Conservation (phyloP, 2,113 vertebrate species). For the Drymodes brunneopygia region DNA sequence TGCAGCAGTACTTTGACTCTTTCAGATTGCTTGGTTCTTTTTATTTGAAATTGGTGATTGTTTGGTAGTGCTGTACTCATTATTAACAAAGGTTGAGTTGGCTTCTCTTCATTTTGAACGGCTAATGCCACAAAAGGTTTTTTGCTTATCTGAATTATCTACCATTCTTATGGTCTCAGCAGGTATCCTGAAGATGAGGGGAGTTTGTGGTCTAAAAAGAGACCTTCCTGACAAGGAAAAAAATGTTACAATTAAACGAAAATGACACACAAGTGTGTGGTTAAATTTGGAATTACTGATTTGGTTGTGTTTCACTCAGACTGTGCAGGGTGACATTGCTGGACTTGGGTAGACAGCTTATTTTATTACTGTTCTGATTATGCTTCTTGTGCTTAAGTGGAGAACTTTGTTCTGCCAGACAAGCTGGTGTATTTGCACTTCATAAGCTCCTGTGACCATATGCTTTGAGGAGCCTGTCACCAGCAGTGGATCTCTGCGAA, state of each 20-base stretch:
- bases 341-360: neutral
- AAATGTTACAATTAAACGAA: neutral
- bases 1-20: neutral
- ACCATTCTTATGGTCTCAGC: neutral
- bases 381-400: neutral
- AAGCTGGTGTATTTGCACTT: neutral
- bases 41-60: neutral
- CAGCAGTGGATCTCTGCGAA: neutral
- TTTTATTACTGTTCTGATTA: neutral
- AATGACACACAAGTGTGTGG: neutral
- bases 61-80: neutral
- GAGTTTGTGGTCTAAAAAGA: neutral
- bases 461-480: neutral
- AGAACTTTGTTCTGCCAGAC: constrained; percentile 4
- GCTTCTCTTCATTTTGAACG: neutral
- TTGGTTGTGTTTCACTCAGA: neutral
- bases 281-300: neutral
- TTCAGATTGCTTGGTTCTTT: neutral
- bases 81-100: neutral
- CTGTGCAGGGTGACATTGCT: neutral
- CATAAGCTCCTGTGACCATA: neutral
- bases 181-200: neutral
- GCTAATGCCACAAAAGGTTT: neutral
- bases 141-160: neutral
- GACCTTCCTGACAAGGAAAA: neutral